Base-by-base conservation (phyloP, 2,797 vertebrate species). In the Lepilemur ruficaudatus region DNA sequence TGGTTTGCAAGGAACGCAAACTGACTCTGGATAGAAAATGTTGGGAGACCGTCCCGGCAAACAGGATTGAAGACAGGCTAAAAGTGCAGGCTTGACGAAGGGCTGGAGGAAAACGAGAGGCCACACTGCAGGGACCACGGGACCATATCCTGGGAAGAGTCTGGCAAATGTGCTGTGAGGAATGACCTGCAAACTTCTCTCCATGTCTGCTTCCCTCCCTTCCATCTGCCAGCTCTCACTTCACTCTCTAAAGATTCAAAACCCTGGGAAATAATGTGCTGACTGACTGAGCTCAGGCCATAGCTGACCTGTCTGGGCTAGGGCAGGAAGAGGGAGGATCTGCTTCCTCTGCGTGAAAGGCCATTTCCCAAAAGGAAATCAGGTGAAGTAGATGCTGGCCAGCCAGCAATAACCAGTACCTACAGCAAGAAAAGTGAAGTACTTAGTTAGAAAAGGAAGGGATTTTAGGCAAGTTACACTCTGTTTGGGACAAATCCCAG, bases 321-420 rank as follows among this genome's bases (percentile, higher is more conserved):
- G 70, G 30, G n/a, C 52, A 90, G 41, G 55, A 90, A 69, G 76
- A 67, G 9, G 5, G 20, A 92, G 35, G 61, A 18, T 4, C 8
- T n/a, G 59, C 91, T 12, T 35, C 73, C 30, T 20, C 32, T 55
- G 35, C 4, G 22, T 50, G 57, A 78, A 32, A 95, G 48, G 79
- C 20, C 57, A 67, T 46, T 69, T 96, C 55, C 87, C 85, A 85
- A 92, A 82, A 85, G 50, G 79, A 93, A 93, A 95, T 35, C 46
- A 63, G 28, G 3, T 50, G 35, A 69, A 69, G n/a, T n/a, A 7
- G 18, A 59, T 1, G 43, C 52, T 20, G 23, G 48, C 18, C 43
- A 50, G 59, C 10, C 35, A 48, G 15, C n/a, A 43, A 43, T 73
- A 72, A 63, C 63, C 55, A 55, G 48, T n/a, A 57, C 22, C 8